Conservation (phyloP, 2,113 vertebrate genomes). For the Hassar affinis region DNA sequence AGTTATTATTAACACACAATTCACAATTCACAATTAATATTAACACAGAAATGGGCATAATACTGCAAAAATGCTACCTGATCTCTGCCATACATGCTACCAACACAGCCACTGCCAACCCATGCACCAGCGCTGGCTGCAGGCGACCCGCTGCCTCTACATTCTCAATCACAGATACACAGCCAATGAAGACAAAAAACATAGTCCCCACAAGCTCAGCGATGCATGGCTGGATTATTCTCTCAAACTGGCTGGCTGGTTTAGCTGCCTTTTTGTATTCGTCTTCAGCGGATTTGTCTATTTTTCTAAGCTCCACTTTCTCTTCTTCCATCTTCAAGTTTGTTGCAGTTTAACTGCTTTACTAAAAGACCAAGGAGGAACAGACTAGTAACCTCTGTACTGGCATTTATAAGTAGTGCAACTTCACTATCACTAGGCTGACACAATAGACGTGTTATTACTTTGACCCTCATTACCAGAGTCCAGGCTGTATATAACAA, state of each 20-base stretch:
- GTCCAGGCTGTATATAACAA: conserved; percentile 8
- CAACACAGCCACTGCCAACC: conserved; percentile 68
- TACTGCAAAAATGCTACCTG: conserved; percentile 58
- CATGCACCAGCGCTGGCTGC: conserved; percentile 73
- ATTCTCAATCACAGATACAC: conserved; percentile 75
- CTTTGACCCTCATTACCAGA: conserved; percentile 26
- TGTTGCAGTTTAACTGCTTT: background rate
- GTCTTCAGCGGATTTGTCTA: conserved; percentile 53
- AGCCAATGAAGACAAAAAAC: conserved; percentile 76
- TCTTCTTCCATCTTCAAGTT: conserved; percentile 56
- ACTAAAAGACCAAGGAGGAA: conserved; percentile 6
- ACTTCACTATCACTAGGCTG: conserved; percentile 19
- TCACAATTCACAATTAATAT: background rate
- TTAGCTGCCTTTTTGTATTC: conserved; percentile 33
- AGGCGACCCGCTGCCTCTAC: conserved; percentile 65
- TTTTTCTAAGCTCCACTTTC: conserved; percentile 63
- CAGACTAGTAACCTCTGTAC: conserved; percentile 2
- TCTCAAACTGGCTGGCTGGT: conserved; percentile 60
- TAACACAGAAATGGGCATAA: background rate
- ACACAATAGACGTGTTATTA: conserved; percentile 1
- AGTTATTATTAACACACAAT: too few species aligned
- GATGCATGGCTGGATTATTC: conserved; percentile 68
- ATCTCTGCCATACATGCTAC: conserved; percentile 73
- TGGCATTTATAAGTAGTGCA: background rate
- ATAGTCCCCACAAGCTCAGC: conserved; percentile 70